Percentiles rank a stretch among this genome's conserved stretches.
These are phyloP conservation scores for Xylota segnis DNA, from an alignment of 2,888 invertebrate species.

Conservation along the genomic window DNA sequence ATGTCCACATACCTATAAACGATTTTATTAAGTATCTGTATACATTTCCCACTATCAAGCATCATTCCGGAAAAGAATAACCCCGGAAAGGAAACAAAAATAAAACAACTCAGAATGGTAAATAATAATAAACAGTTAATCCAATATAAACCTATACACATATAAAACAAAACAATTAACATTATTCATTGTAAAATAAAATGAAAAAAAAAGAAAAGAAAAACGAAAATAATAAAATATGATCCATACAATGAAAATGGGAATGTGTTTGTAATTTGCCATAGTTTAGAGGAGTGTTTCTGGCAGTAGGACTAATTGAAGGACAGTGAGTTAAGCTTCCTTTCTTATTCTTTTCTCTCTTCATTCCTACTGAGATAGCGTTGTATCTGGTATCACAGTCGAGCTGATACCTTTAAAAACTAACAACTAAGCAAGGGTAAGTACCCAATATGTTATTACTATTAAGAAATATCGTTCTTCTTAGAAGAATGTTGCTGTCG, in stretches of 20 bases:
- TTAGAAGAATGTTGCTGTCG: too few relatives aligned
- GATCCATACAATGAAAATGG: conserved; percentile 45
- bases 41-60: conserved; percentile 32
- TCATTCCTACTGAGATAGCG: too few relatives aligned
- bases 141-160: conserved; percentile 37
- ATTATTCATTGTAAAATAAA: conserved; percentile 73
- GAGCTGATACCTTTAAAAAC: too few relatives aligned
- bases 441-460: too few relatives aligned
- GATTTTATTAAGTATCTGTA: not conserved
- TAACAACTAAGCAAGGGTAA: too few relatives aligned
- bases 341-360: too few relatives aligned
- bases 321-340: too few relatives aligned
- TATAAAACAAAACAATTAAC: conserved; percentile 32
- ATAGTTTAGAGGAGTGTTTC: too few relatives aligned
- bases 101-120: conserved; percentile 47
- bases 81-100: conserved; percentile 25
- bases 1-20: too few relatives aligned
- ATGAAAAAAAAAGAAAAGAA: conserved; percentile 60
- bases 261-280: not conserved
- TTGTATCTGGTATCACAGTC: too few relatives aligned
- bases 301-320: too few relatives aligned
- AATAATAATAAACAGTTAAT: conserved; percentile 57
- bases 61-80: conserved; percentile 34
- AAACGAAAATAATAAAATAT: conserved; percentile 30
- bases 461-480: too few relatives aligned